Conservation (phyloP, 2,113 vertebrate species). For the Neoarius graeffei region DNA sequence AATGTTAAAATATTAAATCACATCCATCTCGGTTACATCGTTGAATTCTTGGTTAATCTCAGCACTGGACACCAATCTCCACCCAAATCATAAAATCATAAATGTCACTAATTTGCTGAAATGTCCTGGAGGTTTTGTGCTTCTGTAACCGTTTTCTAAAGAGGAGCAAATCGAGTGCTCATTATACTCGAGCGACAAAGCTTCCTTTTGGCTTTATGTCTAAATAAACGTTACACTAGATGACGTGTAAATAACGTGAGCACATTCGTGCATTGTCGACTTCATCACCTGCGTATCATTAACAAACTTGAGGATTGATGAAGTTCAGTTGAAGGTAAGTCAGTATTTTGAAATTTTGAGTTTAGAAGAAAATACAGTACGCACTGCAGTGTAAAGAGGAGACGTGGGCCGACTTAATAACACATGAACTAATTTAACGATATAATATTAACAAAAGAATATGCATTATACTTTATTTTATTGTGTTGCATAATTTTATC, state of each 20-base stretch:
- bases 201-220: background rate
- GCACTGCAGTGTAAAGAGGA: background rate
- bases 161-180: background rate
- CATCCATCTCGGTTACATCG: background rate
- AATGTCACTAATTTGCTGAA: background rate
- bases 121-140: background rate
- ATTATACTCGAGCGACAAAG: background rate
- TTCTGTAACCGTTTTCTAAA: background rate
- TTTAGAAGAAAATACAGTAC: background rate
- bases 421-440: too few relatives aligned
- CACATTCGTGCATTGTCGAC: background rate
- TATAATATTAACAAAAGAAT: background rate
- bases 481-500: background rate
- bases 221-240: background rate
- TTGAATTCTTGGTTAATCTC: background rate
- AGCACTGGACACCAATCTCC: background rate
- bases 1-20: too few relatives aligned
- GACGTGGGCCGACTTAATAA: too few relatives aligned
- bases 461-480: background rate
- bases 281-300: background rate
- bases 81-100: background rate
- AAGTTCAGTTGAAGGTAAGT: background rate
- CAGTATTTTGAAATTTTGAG: background rate
- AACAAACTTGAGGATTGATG: background rate
- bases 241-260: background rate